A percentile compares a stretch with the other conserved stretches of the same genome.
Conservation (phyloP, 2,113 vertebrate species). For the Kryptolebias marmoratus region DNA sequence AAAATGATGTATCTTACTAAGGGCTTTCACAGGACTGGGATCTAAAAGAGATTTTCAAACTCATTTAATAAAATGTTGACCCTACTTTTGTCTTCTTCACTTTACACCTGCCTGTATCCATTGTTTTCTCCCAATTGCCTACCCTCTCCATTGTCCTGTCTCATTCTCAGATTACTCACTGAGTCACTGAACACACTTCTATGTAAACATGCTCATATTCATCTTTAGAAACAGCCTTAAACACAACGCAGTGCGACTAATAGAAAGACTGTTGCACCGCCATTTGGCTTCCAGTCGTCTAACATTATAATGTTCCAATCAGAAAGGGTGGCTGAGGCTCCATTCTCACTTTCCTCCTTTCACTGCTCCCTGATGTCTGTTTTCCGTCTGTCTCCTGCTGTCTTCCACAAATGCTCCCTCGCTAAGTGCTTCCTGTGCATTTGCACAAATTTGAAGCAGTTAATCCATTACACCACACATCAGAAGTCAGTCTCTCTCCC, state of each 20-base stretch:
- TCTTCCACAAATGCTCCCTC: constrained; percentile 34
- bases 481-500: background rate
- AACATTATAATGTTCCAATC: constrained; percentile 13
- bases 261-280: background rate
- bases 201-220: constrained; percentile 15
- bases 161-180: constrained; percentile 23
- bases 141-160: constrained; percentile 3
- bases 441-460: constrained; percentile 30
- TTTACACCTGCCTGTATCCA: background rate
- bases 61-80: background rate
- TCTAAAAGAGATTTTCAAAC: no score
- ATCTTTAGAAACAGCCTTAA: constrained; percentile 16
- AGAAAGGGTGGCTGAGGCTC: background rate
- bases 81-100: background rate
- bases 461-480: constrained; percentile 30
- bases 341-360: constrained; percentile 28
- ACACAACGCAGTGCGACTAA: background rate
- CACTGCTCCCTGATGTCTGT: constrained; percentile 22
- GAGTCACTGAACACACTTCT: background rate
- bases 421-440: constrained; percentile 33
- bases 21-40: no score
- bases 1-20: no score
- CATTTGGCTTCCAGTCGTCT: constrained; percentile 1
- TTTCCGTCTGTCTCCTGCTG: constrained; percentile 39
- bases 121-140: constrained; percentile 6